A percentile compares a stretch with the other conserved stretches of the same genome.
These are phyloP conservation scores for Poeciliopsis retropinna DNA, from an alignment of 2,113 vertebrate species.

Conservation along the genomic window DNA sequence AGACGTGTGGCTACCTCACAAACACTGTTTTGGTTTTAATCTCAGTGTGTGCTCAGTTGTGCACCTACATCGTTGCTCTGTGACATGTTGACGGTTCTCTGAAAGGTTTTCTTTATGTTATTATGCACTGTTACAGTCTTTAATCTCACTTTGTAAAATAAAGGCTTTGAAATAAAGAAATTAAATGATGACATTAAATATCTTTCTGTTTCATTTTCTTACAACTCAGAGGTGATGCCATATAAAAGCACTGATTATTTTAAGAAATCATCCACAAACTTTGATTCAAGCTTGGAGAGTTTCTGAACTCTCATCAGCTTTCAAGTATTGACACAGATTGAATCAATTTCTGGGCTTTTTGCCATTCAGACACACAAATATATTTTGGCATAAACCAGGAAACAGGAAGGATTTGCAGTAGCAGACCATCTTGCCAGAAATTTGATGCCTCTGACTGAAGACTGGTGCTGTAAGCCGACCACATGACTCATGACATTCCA, in stretches of 20 bases:
- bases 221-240: neutral
- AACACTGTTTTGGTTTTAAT: conserved; percentile 34
- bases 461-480: no score
- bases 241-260: neutral
- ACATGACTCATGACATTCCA: no score
- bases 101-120: conserved; percentile 44
- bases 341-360: neutral
- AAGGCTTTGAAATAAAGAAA: conserved; percentile 67
- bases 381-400: neutral
- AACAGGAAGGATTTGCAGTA: neutral
- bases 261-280: neutral
- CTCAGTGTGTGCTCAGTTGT: conserved; percentile 49
- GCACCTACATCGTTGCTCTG: conserved; percentile 39
- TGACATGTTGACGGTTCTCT: conserved; percentile 36
- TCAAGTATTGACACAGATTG: neutral
- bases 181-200: conserved; percentile 30
- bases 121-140: conserved; percentile 56
- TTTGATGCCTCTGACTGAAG: no score
- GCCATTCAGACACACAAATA: neutral
- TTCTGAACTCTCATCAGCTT: neutral
- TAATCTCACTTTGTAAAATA: conserved; percentile 60
- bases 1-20: conserved; percentile 71
- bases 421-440: no score
- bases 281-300: neutral
- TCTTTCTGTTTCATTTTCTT: conserved; percentile 5